Evolutionary conservation across 2,888 invertebrate genomes (phyloP), one percentile per base, ranked within the genome.

Genomic region (Bombylius major): DNA sequence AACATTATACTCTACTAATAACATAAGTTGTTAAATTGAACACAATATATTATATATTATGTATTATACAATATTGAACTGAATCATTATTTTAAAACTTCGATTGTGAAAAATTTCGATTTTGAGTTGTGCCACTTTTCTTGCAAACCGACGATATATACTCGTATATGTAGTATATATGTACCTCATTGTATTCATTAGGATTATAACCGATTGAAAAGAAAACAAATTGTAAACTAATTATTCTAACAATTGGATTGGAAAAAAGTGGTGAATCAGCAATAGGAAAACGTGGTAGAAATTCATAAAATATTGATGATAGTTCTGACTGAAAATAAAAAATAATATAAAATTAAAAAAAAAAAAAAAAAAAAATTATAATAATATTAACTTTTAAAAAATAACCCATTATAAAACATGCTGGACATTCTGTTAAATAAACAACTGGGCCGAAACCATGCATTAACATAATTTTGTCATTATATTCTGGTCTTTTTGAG

Each of bases 391-490:
- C 39, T 11, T 42, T 42, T 42, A 42, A 42, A 42, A 47, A 47
- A 31, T 47, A 47, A 14, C 8, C 14, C 31, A 31, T 14, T 9
- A 47, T 1, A 23, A 31, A 23, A 47, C 6, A 23, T 1, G 70
- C 42, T 0, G 76, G 75, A 54, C 69, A 64, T 6, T 75, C 65
- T 4, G 62, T 61, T 65, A 75, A 66, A 58, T 72, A 79, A 0
- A 77, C 76, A 1, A 80, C 76, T 0, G 82, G 82, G 0, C 79
- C 79, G 39, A 81, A 61, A 1, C 76, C 75, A 53, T 75, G 73
- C 69, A 76, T 76, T 0, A 75, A 67, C 39, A 68, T 68, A n/a
- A 82, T 69, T 65, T 79, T 80, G 0, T 66, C 56, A 62, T 79
- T 79, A 62, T 80, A 80, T 39, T 76, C 74, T 0, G 80, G 77